Percentiles rank a stretch among this genome's conserved stretches.
Evolutionary conservation across 2,888 invertebrate species (phyloP).

Genomic region (Agrotis exclamationis): DNA sequence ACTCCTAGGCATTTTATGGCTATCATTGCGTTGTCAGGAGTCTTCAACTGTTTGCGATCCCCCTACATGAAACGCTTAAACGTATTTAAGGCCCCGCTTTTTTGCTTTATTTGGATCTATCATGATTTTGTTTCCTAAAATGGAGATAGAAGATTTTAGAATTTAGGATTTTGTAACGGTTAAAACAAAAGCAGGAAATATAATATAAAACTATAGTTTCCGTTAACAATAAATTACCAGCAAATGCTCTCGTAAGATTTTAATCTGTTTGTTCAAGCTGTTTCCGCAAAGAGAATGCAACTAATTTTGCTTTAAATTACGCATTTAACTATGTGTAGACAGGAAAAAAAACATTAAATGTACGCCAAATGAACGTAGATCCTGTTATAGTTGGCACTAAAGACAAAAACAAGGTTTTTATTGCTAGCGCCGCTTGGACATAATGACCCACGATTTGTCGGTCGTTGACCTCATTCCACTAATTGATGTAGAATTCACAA

Average conservation of each 20-base stretch:
- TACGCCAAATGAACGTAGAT: constrained; percentile 37
- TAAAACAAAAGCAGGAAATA: constrained; percentile 11
- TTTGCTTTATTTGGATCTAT: constrained; percentile 22
- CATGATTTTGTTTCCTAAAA: constrained; percentile 39
- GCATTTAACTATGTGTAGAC: constrained; percentile 26
- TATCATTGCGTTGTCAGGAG: constrained; percentile 52
- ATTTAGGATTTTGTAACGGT: constrained; percentile 7
- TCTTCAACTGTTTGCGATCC: constrained; percentile 45
- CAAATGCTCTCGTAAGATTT: constrained; percentile 25
- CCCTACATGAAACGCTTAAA: constrained; percentile 26
- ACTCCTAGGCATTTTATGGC: constrained; percentile 45
- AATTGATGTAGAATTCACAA: constrained; percentile 62
- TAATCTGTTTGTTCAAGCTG: constrained; percentile 10
- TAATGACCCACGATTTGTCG: constrained; percentile 48
- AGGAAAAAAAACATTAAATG: constrained; percentile 35
- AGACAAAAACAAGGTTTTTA: constrained; percentile 45
- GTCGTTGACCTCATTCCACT: constrained; percentile 54
- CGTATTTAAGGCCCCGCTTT: constrained; percentile 5
- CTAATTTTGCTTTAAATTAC: constrained; percentile 23
- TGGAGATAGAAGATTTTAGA: not conserved
- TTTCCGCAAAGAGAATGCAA: constrained; percentile 34
- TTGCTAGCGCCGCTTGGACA: constrained; percentile 48
- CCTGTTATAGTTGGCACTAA: constrained; percentile 45
- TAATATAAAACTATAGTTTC: constrained; percentile 9
- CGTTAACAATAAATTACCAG: constrained; percentile 14